Evolutionary conservation across 2,888 invertebrate species (phyloP).

Genomic region (Sarcophaga variegata): DNA sequence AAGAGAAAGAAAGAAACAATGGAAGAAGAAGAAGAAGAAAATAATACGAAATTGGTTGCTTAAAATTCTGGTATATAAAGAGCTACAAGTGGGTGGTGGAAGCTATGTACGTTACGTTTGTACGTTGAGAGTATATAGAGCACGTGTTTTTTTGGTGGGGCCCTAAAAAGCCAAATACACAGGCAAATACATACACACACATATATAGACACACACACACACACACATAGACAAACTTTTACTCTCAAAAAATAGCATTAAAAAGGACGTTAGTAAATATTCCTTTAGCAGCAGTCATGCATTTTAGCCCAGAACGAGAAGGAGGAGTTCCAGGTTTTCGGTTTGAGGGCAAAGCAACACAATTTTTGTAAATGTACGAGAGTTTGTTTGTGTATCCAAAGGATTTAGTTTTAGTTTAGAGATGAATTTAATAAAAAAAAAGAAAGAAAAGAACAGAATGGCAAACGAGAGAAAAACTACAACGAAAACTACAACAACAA

Average conservation of each 20-base stretch:
- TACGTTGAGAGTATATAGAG: conserved; percentile 57
- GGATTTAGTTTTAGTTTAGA: conserved; percentile 64
- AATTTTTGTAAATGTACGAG: conserved; percentile 22
- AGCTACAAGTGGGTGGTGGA: conserved; percentile 70
- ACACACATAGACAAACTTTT: neutral
- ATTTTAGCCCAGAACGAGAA: neutral
- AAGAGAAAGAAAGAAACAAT: neutral
- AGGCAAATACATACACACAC: neutral
- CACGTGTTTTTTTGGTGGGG: conserved; percentile 64
- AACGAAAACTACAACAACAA: conserved; percentile 19
- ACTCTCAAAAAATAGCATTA: neutral
- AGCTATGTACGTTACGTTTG: neutral
- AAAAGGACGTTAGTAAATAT: conserved; percentile 56
- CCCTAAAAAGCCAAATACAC: conserved; percentile 45
- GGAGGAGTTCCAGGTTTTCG: neutral
- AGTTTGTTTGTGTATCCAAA: conserved; percentile 50
- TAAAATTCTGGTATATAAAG: conserved; percentile 60
- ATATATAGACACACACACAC: neutral
- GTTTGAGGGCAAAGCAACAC: neutral
- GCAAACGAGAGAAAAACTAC: conserved; percentile 20
- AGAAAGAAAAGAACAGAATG: neutral
- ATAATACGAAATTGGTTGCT: conserved; percentile 65
- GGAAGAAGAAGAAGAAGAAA: conserved; percentile 36
- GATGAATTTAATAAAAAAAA: conserved; percentile 51
- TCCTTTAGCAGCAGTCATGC: conserved; percentile 26